phyloP scores from a whole-genome alignment of 2,797 vertebrate species.

The Pterois miles region DNA sequence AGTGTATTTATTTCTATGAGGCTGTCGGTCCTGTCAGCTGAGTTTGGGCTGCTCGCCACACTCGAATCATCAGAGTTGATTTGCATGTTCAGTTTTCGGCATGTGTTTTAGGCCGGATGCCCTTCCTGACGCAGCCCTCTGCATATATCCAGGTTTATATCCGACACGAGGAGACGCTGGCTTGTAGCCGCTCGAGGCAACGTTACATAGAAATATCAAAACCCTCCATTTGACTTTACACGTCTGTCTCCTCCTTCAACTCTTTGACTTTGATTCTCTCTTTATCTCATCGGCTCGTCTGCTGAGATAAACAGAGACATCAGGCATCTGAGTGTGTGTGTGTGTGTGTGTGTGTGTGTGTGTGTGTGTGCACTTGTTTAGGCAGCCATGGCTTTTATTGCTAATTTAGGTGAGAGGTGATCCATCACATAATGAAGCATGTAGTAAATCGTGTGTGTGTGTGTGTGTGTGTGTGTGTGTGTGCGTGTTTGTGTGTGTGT shows the following conservation, averaged over 20 bases:
- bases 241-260: neutral
- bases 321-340: neutral
- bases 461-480: neutral
- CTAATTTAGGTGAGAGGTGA: conserved; percentile 50
- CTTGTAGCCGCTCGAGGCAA: too few relatives aligned
- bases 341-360: conserved; percentile 15
- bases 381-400: conserved; percentile 37
- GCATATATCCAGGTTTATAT: too few relatives aligned
- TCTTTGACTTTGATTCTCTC: neutral
- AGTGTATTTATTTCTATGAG: too few relatives aligned
- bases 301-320: conserved; percentile 13
- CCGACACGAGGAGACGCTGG: too few relatives aligned
- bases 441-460: conserved; percentile 26
- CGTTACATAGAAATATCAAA: too few relatives aligned
- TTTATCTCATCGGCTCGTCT: neutral
- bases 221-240: neutral
- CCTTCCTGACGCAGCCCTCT: too few relatives aligned
- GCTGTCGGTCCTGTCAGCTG: too few relatives aligned
- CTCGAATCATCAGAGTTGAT: too few relatives aligned
- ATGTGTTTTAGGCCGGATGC: too few relatives aligned
- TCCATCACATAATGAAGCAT: conserved; percentile 49
- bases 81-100: too few relatives aligned
- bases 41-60: too few relatives aligned
- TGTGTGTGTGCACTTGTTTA: neutral
- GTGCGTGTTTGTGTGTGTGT: neutral